Base-by-base conservation (phyloP, 2,888 invertebrate species). In the Dynastes maya region DNA sequence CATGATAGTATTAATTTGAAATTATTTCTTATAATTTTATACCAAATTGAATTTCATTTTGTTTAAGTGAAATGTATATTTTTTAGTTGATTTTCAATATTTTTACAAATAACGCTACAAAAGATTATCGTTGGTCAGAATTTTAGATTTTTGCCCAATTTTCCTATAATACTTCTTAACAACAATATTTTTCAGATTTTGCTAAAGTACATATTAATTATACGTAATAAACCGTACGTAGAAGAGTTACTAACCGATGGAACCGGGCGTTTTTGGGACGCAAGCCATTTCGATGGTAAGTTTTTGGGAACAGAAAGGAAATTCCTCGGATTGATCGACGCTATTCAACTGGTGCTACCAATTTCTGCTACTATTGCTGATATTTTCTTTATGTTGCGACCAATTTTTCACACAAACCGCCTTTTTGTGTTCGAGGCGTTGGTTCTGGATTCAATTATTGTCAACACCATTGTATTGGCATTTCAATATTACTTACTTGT, bases 171-270 rank as follows among this genome's bases (percentile, higher is more conserved):
- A 53, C 6, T 9, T 3, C n/a, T 3, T 53, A 53, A 22, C 22
- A 8, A 53, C 53, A 22, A 27, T 29, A 16, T 27, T 16, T 61
- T 61, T 27, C 61, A 61, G 61, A 22, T 29, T 22, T 29, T 61
- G 22, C 16, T 71, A 16, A 71, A 71, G 55, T 71, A 71, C 22
- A 4, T 55, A 22, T 37, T 71, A 6, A 9, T 71, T 4, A 37
- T 71, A n/a, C 4, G 55, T 16, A 49, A 71, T 37, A 71, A 71
- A 37, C 16, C 37, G 29, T 22, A 61, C 16, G 16, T 61, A 27
- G 61, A 61, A 11, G 27, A 61, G 16, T 11, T 61, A 29, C 11
- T 8, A 22, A 11, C 5, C 11, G 27, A 61, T 11, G 27, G 61
- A 27, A 27, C 8, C 11, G 61, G 27, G 1, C 5, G 22, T 5